A percentile compares a stretch with the other conserved stretches of the same genome.
phyloP scores from a whole-genome alignment of 2,113 vertebrate species.

The Procapra przewalskii region DNA sequence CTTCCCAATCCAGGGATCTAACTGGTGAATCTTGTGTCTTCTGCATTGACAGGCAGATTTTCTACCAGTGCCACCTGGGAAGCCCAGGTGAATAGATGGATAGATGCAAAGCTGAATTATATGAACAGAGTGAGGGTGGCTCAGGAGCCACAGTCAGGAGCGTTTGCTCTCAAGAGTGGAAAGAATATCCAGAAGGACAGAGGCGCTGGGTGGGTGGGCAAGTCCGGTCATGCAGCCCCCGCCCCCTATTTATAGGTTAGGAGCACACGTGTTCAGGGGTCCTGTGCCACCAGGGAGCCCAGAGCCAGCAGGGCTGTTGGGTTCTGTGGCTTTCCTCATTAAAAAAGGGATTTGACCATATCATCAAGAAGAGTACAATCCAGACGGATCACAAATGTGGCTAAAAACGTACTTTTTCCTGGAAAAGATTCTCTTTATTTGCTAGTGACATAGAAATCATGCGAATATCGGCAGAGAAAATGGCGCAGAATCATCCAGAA shows the following conservation, averaged over 20 bases:
- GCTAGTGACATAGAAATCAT: background rate
- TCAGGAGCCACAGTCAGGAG: background rate
- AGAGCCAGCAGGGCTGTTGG: accelerated
- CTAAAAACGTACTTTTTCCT: background rate
- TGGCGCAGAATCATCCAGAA: background rate
- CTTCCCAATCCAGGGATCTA: background rate
- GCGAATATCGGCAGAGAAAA: background rate
- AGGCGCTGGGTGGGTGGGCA: background rate
- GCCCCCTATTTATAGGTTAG: background rate
- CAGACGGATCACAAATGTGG: background rate
- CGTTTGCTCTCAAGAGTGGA: background rate
- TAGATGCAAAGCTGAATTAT: background rate
- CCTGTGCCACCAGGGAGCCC: background rate
- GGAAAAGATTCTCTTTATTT: background rate
- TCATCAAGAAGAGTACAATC: background rate
- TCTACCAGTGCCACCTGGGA: background rate
- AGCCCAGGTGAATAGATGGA: background rate
- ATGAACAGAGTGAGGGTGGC: background rate
- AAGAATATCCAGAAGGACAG: background rate
- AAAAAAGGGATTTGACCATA: background rate
- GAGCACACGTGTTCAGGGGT: background rate
- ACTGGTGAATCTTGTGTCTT: background rate
- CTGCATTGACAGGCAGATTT: background rate
- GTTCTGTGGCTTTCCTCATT: background rate
- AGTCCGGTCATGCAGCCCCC: too few species aligned